Percentiles rank a stretch among this genome's conserved stretches.
Evolutionary conservation across 2,888 invertebrate genomes (phyloP).

Genomic region (Megamerina dolium): DNA sequence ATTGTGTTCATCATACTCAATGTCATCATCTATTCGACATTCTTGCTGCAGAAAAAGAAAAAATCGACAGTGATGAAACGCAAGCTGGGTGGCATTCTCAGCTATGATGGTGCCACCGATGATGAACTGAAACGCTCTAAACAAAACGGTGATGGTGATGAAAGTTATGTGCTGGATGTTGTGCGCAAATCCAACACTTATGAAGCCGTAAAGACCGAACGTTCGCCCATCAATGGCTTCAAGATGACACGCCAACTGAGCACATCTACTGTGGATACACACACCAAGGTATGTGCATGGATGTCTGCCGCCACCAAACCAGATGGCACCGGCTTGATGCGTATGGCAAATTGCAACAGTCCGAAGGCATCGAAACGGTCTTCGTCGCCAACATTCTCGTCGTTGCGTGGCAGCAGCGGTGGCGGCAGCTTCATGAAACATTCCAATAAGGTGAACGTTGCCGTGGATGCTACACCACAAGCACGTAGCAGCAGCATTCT

Average conservation of each 20-base stretch:
- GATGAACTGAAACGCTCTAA: slow-evolving; percentile 46
- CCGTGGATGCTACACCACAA: slow-evolving; percentile 71
- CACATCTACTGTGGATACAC: slow-evolving; percentile 75
- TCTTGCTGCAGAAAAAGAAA: slow-evolving; percentile 41
- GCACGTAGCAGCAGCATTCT: slow-evolving; percentile 67
- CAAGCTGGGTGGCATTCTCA: slow-evolving; percentile 44
- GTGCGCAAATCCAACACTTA: slow-evolving; percentile 46
- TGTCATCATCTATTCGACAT: slow-evolving; percentile 49
- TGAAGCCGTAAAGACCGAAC: slow-evolving; percentile 42
- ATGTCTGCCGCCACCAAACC: slow-evolving; percentile 52
- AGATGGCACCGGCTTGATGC: slow-evolving; percentile 11
- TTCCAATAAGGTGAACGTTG: slow-evolving; percentile 65
- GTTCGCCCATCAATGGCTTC: slow-evolving; percentile 54
- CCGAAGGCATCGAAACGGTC: slow-evolving; percentile 51
- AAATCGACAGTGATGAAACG: slow-evolving; percentile 34
- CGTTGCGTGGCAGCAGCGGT: slow-evolving; percentile 30
- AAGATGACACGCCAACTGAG: slow-evolving; percentile 68
- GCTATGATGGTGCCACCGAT: slow-evolving; percentile 44
- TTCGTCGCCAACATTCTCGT: slow-evolving; percentile 31
- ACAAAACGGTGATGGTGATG: slow-evolving; percentile 43
- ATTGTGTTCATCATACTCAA: slow-evolving; percentile 69
- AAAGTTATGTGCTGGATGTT: slow-evolving; percentile 45
- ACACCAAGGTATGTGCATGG: slow-evolving; percentile 82
- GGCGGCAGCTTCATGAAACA: slow-evolving; percentile 32
- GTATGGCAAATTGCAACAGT: slow-evolving; percentile 6